Evolutionary conservation across 64 coral and sea anemone genomes (phyloP).

Genomic region (Cladopsammia gracilis): DNA sequence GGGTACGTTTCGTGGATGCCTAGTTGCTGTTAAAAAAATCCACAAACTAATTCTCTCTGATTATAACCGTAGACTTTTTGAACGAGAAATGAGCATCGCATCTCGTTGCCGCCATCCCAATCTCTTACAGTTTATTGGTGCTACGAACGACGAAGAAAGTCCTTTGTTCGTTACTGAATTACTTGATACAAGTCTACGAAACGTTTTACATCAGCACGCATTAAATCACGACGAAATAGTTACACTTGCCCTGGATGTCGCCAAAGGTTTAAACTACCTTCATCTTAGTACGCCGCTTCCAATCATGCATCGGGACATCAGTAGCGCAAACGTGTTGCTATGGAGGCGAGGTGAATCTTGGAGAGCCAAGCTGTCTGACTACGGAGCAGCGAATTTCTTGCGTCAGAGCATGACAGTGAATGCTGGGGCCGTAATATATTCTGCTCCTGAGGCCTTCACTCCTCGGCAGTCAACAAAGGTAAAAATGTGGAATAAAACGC

Average conservation of each 20-base stretch:
- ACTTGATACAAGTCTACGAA: constrained; percentile 17
- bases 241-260: too few relatives aligned
- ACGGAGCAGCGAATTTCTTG: background rate
- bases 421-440: constrained; percentile 84
- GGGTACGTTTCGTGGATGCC: constrained; percentile 44
- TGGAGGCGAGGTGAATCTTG: too few relatives aligned
- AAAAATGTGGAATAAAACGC: background rate
- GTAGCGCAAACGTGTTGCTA: too few relatives aligned
- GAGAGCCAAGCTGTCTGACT: too few relatives aligned
- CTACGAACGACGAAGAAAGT: background rate
- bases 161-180: background rate
- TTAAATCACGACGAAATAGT: background rate
- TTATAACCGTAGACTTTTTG: constrained; percentile 36
- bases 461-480: constrained; percentile 89
- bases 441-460: constrained; percentile 84
- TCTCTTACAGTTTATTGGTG: constrained; percentile 52
- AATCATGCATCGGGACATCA: too few relatives aligned
- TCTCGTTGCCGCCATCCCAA: constrained; percentile 78
- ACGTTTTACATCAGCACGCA: background rate
- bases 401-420: constrained; percentile 83
- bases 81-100: constrained; percentile 43
- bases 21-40: constrained; percentile 64
- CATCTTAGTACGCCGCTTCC: too few relatives aligned
- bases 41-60: constrained; percentile 36
- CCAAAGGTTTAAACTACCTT: too few relatives aligned